Evolutionary conservation across 2,113 vertebrate genomes (phyloP), one percentile per base, ranked within the genome.

Genomic region (Lasiurus borealis): DNA sequence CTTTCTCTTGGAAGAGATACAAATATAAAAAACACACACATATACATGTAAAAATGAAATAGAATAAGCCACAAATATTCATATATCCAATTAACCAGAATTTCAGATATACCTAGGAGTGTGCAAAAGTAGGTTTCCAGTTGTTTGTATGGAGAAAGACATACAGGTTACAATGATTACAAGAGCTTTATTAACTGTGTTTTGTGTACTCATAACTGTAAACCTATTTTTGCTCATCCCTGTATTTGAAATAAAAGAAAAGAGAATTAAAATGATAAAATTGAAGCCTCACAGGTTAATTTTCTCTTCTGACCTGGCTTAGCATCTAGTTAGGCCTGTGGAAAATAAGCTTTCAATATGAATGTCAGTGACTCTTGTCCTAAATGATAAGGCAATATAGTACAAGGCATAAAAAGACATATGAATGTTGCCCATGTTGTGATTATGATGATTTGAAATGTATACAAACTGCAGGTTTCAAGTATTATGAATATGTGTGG

Each of bases 171-270:
- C 27, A 44, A 29, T 48, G 3, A 75, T 75, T 29, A 75, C 25
- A 48, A 29, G 6, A 75, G 44, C 44, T 75, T 48, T 29, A 75
- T 48, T 75, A 29, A 75, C 44, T 29, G 25, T 48, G 72, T 29
- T 48, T 75, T 44, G 44, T 11, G 25, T 48, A 29, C 44, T 75
- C 11, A 29, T 8, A 48, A 18, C 25, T 16, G 14, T 44, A 29
- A 75, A 16, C 27, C 44, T 29, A 75, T 27, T 75, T 75, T 48
- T 75, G 44, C 27, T 44, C 25, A 48, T 27, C 44, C 72, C 44
- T 29, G 27, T 23, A 54, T 78, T 81, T 95, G 68, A 69, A 72
- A 87, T 90, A 80, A 94, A 89, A 94, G 10, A 84, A 90, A 90
- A 77, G 1, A 73, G 71, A 97, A 80, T 52, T 86, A 23, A 71